Conservation (phyloP, 2,797 vertebrate genomes). For the Carduelis carduelis region DNA sequence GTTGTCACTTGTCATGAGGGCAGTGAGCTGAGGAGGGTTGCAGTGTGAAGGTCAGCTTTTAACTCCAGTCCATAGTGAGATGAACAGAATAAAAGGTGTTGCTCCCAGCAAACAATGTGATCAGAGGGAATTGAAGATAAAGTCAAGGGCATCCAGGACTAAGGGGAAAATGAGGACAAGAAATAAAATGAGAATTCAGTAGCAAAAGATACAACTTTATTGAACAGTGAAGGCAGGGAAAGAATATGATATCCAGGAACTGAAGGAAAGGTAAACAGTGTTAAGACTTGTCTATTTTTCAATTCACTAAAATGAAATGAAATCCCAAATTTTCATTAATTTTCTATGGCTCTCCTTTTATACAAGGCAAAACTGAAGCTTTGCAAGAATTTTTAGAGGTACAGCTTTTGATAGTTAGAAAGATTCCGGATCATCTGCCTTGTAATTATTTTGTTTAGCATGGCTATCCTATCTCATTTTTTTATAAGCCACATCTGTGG, state of each 20-base stretch:
- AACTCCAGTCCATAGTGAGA: not conserved
- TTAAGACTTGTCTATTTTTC: not conserved
- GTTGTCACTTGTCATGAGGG: constrained; percentile 5
- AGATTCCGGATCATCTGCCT: not conserved
- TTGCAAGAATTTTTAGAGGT: not conserved
- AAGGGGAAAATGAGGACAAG: not conserved
- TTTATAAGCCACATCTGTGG: not conserved
- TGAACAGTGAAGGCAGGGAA: not conserved
- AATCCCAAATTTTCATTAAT: not conserved
- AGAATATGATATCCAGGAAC: not conserved
- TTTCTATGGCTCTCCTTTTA: not conserved
- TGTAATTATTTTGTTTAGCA: not conserved
- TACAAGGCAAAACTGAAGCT: not conserved
- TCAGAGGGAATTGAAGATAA: not conserved
- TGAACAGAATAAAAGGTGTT: constrained; percentile 16
- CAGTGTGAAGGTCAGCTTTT: constrained; percentile 50
- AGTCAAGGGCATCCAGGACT: constrained; percentile 10
- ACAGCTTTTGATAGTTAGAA: not conserved
- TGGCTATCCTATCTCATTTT: not conserved
- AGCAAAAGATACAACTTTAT: not conserved
- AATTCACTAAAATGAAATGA: not conserved
- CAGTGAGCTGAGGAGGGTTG: constrained; percentile 3
- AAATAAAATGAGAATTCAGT: not conserved
- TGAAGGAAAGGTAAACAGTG: not conserved
- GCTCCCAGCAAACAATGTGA: not conserved